Evolutionary conservation across 2,113 vertebrate species (phyloP), one percentile per base, ranked within the genome.

Genomic region (Seriola quinqueradiata): DNA sequence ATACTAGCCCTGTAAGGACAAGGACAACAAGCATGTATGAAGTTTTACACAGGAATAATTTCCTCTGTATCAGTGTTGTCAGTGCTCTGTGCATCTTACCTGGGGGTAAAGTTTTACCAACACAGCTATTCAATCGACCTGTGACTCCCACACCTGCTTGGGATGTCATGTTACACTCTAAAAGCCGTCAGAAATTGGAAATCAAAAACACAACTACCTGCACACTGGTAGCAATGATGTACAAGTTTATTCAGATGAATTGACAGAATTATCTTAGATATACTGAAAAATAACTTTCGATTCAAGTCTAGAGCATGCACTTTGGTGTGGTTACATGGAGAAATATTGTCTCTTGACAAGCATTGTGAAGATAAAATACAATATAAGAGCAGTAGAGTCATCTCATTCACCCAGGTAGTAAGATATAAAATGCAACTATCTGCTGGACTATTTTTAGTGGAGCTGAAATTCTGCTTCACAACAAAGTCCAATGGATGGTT

Each of bases 221-320:
- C 28, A 78, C 46, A 67, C 13, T 0, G 21, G 42, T 46, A 34
- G 61, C 3, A 77, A 65, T 70, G 58, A 67, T 12, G 59, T 55
- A 78, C 11, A 59, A 65, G 38, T 91, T 93, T 93, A 89, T 91
- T 93, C 5, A 17, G 42, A 65, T 57, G 28, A 69, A 3, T 8
- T 40, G 19, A 68, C 28, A 75, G 16, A 55, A 69, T 5, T 21
- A 48, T 58, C 9, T 58, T 59, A 40, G 23, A 86, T 70, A 52
- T 36, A 68, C 57, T 82, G n/a, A 73, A 52, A 86, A 74, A 83
- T 19, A 54, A 21, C 23, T 54, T 58, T 71, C 25, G 38, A 77
- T 74, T 67, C 16, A 83, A 86, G 48, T 79, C 34, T 23, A 46
- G 3, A 77, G 67, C 79, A 87, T 89, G 75, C 77, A 85, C 61